phyloP scores from a whole-genome alignment of 1,140 invertebrate genomes.

The Dreissena rostriformis region DNA sequence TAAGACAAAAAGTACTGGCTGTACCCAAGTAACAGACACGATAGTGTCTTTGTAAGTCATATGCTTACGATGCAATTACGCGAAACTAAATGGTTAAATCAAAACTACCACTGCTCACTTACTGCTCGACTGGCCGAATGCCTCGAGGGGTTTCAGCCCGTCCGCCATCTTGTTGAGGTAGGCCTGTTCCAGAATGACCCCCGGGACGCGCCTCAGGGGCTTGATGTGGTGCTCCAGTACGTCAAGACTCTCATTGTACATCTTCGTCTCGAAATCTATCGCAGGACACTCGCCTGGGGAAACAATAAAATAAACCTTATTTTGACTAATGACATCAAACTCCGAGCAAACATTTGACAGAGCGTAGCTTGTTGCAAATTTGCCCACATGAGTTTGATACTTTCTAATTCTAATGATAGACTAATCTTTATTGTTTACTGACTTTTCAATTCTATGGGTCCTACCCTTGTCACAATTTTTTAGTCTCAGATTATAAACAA shows the following conservation, averaged over 20 bases:
- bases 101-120: slow-evolving; percentile 17
- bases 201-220: slow-evolving; percentile 75
- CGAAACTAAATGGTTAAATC: too few species aligned
- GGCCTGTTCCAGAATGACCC: slow-evolving; percentile 79
- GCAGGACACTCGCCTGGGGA: slow-evolving; percentile 76
- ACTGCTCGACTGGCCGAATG: slow-evolving; percentile 68
- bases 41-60: too few species aligned
- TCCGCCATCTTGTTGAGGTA: slow-evolving; percentile 80
- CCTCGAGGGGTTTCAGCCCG: slow-evolving; percentile 76
- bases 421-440: too few species aligned
- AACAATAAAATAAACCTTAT: too few species aligned
- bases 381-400: too few species aligned
- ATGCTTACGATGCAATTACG: background rate
- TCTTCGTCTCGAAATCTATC: slow-evolving; percentile 79
- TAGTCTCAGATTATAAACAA: too few species aligned
- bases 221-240: slow-evolving; percentile 79
- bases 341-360: too few species aligned
- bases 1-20: background rate
- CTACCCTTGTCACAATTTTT: too few species aligned
- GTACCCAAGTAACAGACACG: background rate
- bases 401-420: too few species aligned
- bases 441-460: too few species aligned
- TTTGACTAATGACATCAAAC: too few species aligned
- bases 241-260: slow-evolving; percentile 78
- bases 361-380: too few species aligned